phyloP scores from a whole-genome alignment of 2,113 vertebrate genomes.

The Lutjanus erythropterus region DNA sequence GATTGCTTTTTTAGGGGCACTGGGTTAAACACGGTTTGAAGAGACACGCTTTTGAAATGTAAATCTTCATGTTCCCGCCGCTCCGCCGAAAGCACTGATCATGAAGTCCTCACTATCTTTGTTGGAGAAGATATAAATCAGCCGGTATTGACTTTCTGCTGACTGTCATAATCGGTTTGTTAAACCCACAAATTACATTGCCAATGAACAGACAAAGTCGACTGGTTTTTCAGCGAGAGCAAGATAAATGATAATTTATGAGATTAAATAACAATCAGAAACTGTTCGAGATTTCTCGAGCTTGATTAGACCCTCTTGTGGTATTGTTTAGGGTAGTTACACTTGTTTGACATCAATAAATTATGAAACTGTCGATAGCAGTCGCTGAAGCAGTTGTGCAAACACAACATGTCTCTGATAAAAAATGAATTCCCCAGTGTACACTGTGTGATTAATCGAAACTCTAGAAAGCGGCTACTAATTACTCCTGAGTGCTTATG shows the following conservation, averaged over 20 bases:
- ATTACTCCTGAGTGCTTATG: slow-evolving; percentile 74
- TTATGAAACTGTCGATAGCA: slow-evolving; percentile 46
- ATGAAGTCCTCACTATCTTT: slow-evolving; percentile 26
- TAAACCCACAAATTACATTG: slow-evolving; percentile 61
- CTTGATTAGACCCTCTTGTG: slow-evolving; percentile 35
- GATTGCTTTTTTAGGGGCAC: slow-evolving; percentile 46
- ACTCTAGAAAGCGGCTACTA: slow-evolving; percentile 66
- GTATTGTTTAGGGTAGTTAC: slow-evolving; percentile 17
- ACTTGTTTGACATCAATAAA: slow-evolving; percentile 44
- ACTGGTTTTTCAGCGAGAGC: slow-evolving; percentile 11
- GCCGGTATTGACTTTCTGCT: slow-evolving; percentile 41
- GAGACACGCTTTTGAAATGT: slow-evolving; percentile 61
- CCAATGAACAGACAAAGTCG: slow-evolving; percentile 36
- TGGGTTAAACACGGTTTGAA: slow-evolving; percentile 52
- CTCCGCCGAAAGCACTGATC: slow-evolving; percentile 26
- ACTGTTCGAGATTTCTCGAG: not conserved
- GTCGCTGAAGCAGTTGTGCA: slow-evolving; percentile 40
- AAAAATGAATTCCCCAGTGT: slow-evolving; percentile 58
- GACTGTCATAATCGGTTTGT: slow-evolving; percentile 59
- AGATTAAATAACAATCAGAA: slow-evolving; percentile 38
- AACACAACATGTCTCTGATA: slow-evolving; percentile 54
- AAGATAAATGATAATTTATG: slow-evolving; percentile 37
- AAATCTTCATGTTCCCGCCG: slow-evolving; percentile 44
- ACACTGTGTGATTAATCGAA: slow-evolving; percentile 61
- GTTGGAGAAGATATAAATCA: slow-evolving; percentile 65